phyloP scores from a whole-genome alignment of 2,888 invertebrate genomes.

The Cryptocheilus praepositus region DNA sequence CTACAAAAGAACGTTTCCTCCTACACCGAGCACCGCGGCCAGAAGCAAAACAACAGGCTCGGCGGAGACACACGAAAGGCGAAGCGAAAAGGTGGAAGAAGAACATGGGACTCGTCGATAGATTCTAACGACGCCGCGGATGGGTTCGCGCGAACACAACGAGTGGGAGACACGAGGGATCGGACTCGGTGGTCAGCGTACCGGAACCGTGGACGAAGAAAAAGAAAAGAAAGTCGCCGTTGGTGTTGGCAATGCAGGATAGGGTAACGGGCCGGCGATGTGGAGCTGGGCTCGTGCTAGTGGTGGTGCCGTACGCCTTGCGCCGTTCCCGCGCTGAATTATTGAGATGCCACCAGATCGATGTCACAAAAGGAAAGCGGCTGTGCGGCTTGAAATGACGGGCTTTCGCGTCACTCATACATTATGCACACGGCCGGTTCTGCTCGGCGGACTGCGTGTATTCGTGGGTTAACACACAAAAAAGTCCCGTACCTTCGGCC shows the following conservation, averaged over 20 bases:
- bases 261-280: background rate
- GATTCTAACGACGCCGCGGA: background rate
- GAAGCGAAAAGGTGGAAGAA: no score
- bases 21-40: no score
- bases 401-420: conserved; percentile 72
- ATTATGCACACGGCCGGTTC: conserved; percentile 69
- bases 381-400: conserved; percentile 72
- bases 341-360: conserved; percentile 73
- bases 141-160: background rate
- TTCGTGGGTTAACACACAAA: conserved; percentile 54
- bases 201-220: conserved; percentile 25
- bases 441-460: conserved; percentile 62
- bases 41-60: no score
- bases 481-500: conserved; percentile 23
- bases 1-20: no score
- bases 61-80: no score
- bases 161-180: background rate
- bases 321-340: conserved; percentile 73
- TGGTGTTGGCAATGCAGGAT: conserved; percentile 9
- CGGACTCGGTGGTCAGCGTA: conserved; percentile 31
- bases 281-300: conserved; percentile 17
- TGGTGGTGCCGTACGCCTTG: conserved; percentile 61
- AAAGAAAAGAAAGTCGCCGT: conserved; percentile 8
- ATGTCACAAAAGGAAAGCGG: conserved; percentile 73
- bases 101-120: background rate